Conservation (phyloP, 2,888 invertebrate genomes). For the Aphodius granarius region DNA sequence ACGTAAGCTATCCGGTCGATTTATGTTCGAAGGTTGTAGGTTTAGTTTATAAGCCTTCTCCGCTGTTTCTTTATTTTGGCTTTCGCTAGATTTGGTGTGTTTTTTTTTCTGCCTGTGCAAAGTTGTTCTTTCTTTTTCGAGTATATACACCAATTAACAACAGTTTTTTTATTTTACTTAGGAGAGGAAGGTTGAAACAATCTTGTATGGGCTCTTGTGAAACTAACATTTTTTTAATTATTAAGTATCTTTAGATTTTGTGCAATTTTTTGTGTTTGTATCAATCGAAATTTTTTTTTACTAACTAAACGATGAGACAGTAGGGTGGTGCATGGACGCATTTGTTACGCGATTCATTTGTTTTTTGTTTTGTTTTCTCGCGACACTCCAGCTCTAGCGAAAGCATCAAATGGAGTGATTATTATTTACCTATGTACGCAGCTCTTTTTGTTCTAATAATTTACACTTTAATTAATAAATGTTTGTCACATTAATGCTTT, state of each 20-base stretch:
- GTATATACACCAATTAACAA: conserved; percentile 5
- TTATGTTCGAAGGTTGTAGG: conserved; percentile 38
- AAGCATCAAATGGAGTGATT: conserved; percentile 31
- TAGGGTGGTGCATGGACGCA: conserved; percentile 27
- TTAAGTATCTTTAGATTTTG: conserved; percentile 12
- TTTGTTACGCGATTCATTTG: background rate
- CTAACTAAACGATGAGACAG: conserved; percentile 22
- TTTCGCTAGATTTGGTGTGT: conserved; percentile 51
- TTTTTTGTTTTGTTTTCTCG: background rate
- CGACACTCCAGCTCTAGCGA: conserved; percentile 35
- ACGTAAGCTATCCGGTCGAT: conserved; percentile 20
- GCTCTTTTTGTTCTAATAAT: conserved; percentile 51
- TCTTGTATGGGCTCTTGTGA: background rate
- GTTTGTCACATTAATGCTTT: conserved; percentile 56
- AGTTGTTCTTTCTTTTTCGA: conserved; percentile 1
- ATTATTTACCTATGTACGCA: conserved; percentile 34
- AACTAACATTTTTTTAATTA: conserved; percentile 19
- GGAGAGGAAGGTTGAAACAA: conserved; percentile 3
- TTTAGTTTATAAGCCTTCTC: conserved; percentile 47
- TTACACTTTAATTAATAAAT: conserved; percentile 55
- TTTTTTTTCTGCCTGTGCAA: conserved; percentile 18
- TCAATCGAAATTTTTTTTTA: conserved; percentile 17
- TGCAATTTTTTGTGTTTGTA: conserved; percentile 19
- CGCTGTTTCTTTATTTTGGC: conserved; percentile 43
- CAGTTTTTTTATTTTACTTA: conserved; percentile 1